These are phyloP conservation scores for Margarornis squamiger DNA, from an alignment of 2,797 vertebrate genomes.

Conservation along the genomic window DNA sequence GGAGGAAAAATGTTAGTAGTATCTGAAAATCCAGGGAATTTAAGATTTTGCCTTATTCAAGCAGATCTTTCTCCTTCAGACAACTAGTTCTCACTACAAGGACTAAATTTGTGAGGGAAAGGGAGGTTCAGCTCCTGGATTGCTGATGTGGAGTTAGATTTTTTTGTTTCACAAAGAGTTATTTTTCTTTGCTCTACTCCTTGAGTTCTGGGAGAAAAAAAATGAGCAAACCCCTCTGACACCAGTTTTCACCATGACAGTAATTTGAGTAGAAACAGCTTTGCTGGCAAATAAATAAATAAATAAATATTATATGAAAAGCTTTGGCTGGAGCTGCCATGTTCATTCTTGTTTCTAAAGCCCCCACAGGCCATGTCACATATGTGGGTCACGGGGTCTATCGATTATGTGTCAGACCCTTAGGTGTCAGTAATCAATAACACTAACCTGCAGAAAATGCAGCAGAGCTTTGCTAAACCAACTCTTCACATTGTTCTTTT, in stretches of 20 bases:
- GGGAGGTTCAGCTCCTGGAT: neutral
- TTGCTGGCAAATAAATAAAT: conserved; percentile 65
- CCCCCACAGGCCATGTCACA: conserved; percentile 79
- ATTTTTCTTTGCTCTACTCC: neutral
- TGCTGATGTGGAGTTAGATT: neutral
- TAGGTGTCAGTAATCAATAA: conserved; percentile 93
- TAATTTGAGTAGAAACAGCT: conserved; percentile 69
- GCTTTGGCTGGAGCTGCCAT: conserved; percentile 72
- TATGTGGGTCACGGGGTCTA: conserved; percentile 87
- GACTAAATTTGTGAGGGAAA: neutral
- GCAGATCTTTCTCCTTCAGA: neutral
- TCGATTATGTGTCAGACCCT: conserved; percentile 91
- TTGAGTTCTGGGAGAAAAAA: neutral
- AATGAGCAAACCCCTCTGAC: conserved; percentile 26
- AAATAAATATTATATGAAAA: conserved; percentile 71
- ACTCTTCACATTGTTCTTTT: conserved; percentile 12
- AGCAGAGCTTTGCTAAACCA: conserved; percentile 65
- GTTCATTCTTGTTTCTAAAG: conserved; percentile 78
- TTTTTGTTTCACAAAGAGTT: conserved; percentile 1
- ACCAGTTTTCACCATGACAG: conserved; percentile 19
- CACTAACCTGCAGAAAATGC: conserved; percentile 78
- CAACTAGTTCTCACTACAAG: neutral
- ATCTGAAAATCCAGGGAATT: neutral
- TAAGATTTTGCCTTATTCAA: neutral
- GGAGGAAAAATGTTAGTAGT: neutral